These are phyloP conservation scores for Drosophila ohnishii DNA, from an alignment of 1,140 invertebrate genomes.

Conservation along the genomic window DNA sequence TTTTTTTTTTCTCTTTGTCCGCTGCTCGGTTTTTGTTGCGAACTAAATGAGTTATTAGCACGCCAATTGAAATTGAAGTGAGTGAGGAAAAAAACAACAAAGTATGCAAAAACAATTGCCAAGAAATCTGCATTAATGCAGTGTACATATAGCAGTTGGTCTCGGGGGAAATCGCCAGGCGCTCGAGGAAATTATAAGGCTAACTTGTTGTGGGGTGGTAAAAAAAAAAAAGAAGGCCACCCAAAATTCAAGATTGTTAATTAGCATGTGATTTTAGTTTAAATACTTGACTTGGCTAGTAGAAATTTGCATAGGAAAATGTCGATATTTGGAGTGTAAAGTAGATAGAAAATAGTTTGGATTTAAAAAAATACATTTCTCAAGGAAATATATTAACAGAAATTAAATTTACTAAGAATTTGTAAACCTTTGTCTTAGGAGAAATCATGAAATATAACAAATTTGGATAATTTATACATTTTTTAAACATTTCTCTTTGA, in stretches of 20 bases:
- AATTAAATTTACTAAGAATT: too few relatives aligned
- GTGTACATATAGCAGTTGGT: constrained; percentile 8
- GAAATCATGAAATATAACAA: too few relatives aligned
- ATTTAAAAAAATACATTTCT: too few relatives aligned
- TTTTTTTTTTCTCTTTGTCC: constrained; percentile 48
- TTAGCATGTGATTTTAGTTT: constrained; percentile 39
- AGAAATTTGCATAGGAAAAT: constrained; percentile 3
- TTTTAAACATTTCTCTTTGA: background rate
- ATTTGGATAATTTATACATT: background rate
- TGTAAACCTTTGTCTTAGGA: too few relatives aligned
- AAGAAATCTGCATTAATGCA: constrained; percentile 48
- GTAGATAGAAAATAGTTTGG: too few relatives aligned
- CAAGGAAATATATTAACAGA: too few relatives aligned
- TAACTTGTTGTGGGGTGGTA: constrained; percentile 9
- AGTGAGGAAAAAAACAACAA: constrained; percentile 32
- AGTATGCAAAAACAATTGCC: constrained; percentile 46
- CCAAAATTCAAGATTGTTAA: constrained; percentile 38
- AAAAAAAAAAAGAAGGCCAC: constrained; percentile 49
- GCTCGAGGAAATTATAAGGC: constrained; percentile 45
- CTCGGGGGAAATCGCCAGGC: constrained; percentile 41
- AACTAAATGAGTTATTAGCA: constrained; percentile 82
- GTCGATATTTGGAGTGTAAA: background rate
- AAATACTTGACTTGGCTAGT: constrained; percentile 18
- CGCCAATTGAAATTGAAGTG: constrained; percentile 76
- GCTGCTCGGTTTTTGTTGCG: constrained; percentile 58